Base-by-base conservation (phyloP, 1,140 invertebrate genomes). In the Halesus radiatus region DNA sequence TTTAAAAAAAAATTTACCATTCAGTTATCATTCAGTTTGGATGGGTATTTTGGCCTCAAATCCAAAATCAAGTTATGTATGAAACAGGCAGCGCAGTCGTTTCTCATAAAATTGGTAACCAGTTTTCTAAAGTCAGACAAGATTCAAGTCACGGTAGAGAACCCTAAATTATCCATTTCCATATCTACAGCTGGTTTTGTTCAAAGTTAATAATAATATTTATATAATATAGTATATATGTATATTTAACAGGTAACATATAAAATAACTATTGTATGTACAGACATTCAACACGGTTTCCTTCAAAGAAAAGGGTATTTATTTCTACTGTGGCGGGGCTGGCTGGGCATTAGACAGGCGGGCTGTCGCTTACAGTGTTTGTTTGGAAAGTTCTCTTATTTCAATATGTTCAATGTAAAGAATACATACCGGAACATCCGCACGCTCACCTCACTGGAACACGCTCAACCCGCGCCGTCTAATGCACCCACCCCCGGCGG, bases 291-390 rank as follows among this genome's bases (percentile, higher is more conserved):
- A 73, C 70, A 72, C 37, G 18, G 70, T 73, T 53, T 52, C 45
- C 45, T 52, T 73, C 16, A 29, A 18, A 23, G 52, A 53, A 66
- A 45, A 54, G 54, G 70, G 70, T 56, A 62, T 62, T 50, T 62
- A 50, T 52, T 62, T 20, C 8, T 18, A 26, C 15, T 3, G 18
- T 22, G 60, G 70, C 64, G 73, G 54, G 62, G 76, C 78, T 76
- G 66, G 79, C 72, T 53, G 81, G 64, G 81, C 81, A 80, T 83
- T 80, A 83, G 81, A 78, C 78, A 70, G 78, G 74, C 52, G 70
- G 60, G 50, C 37, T 26, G 54, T 26, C 58, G 77, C 82, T 83
- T 81, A 84, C 80, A 84, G 82, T 84, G 80, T 84, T 81, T 83
- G 58, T 54, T 81, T 84, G 60, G 37, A 20, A 20, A 75, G 66